Conservation (phyloP, 2,113 vertebrate genomes). For the Lagenorhynchus albirostris region DNA sequence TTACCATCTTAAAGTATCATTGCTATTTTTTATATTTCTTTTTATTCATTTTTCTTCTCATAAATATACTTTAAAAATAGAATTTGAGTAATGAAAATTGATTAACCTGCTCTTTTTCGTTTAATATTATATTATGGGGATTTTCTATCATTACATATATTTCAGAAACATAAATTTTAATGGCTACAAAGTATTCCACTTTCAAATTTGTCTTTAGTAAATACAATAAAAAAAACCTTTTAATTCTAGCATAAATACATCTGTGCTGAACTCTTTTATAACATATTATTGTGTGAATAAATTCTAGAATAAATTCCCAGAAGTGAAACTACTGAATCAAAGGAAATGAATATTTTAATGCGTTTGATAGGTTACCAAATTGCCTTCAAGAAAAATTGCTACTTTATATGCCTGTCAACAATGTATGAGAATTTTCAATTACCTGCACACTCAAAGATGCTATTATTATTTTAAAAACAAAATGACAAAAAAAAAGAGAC, state of each 20-base stretch:
- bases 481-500: not conserved
- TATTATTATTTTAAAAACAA: not conserved
- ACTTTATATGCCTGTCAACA: not conserved
- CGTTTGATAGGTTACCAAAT: constrained; percentile 24
- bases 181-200: not conserved
- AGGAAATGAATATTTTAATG: constrained; percentile 59
- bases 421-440: constrained; percentile 4
- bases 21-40: not conserved
- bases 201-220: constrained; percentile 33
- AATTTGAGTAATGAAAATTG: not conserved
- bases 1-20: not conserved
- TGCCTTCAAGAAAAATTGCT: not conserved
- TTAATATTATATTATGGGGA: not conserved
- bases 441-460: not conserved
- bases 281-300: constrained; percentile 19
- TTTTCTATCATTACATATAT: not conserved
- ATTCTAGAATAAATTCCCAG: constrained; percentile 18
- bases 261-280: not conserved
- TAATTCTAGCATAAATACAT: not conserved
- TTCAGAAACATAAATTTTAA: constrained; percentile 39
- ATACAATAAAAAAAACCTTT: not conserved
- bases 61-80: not conserved
- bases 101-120: not conserved
- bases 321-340: constrained; percentile 41
- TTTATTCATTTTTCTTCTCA: not conserved